phyloP scores from a whole-genome alignment of 1,140 invertebrate genomes.

The Artemia franciscana region DNA sequence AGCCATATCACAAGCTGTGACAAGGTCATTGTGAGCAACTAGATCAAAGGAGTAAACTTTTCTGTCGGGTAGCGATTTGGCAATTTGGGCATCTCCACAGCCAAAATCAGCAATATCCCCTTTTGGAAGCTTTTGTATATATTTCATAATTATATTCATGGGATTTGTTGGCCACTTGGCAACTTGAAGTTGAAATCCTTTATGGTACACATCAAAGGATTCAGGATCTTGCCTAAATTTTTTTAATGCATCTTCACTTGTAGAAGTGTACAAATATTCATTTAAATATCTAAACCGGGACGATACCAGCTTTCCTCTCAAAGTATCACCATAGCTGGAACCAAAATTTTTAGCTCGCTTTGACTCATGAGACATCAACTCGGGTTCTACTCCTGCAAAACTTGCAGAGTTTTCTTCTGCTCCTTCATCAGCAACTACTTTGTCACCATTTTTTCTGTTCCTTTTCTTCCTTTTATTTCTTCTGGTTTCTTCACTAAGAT shows the following conservation, averaged over 20 bases:
- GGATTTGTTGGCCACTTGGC: constrained; percentile 80
- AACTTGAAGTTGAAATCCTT: constrained; percentile 65
- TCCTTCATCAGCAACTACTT: no score
- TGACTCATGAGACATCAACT: no score
- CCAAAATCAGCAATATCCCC: constrained; percentile 68
- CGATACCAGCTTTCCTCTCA: not conserved
- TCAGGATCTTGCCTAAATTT: constrained; percentile 49
- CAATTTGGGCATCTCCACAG: constrained; percentile 74
- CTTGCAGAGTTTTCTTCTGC: no score
- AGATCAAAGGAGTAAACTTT: constrained; percentile 79
- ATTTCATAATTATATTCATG: constrained; percentile 54
- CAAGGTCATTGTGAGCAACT: constrained; percentile 44
- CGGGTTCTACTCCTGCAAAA: no score
- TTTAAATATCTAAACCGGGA: constrained; percentile 38
- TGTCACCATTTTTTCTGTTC: no score
- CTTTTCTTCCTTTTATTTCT: no score
- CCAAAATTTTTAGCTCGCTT: no score
- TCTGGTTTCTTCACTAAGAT: no score
- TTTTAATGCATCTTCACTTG: constrained; percentile 38
- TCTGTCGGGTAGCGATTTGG: constrained; percentile 38
- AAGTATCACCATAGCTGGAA: not conserved
- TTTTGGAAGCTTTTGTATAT: constrained; percentile 40
- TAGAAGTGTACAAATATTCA: constrained; percentile 63
- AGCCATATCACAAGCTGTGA: constrained; percentile 74
- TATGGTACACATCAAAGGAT: constrained; percentile 66